Base-by-base conservation (phyloP, 2,797 vertebrate species). In the Adelosebastes latens region DNA sequence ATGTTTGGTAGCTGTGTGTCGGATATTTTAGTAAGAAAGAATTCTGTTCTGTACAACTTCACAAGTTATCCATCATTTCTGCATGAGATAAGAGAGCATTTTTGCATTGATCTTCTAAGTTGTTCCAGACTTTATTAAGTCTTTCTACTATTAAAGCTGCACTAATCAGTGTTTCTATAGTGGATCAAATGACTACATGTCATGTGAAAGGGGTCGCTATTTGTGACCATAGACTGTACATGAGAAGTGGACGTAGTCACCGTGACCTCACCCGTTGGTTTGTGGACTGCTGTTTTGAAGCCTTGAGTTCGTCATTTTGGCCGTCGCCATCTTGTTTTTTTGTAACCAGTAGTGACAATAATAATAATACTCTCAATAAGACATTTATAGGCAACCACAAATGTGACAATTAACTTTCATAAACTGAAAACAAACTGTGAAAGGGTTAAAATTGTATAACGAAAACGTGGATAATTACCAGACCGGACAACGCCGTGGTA, bases 301-400 rank as follows among this genome's bases (percentile, higher is more conserved):
- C 42, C 0, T 46, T 0, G 1, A 46, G 42, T 46, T 42, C 0
- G 39, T 1, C 39, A 0, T 42, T 42, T 42, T 0, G 42, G 16
- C 0, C 7, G 1, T 46, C 42, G 14, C 42, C 42, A 18, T 18
- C 42, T 46, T 46, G 42, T 0, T 46, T 46, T 42, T 46, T 46
- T 46, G 42, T 16, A 46, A 46, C 42, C 42, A 46, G 16, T 18
- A 46, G 16, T 46, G 16, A 46, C 42, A 39, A 39, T 0, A 39
- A 39, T 39, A 39, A 39, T 39, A 39, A 39, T 1, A 39, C 7
- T 16, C 42, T 46, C 6, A 46, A 46, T 0, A 46, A 46, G 42
- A 46, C 16, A 46, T 46, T 46, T 46, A 18, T 46, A 46, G 16
- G 42, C 16, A 16, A 46, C 42, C 42, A 46, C 8, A 46, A 46